phyloP scores from a whole-genome alignment of 2,888 invertebrate species.

The Lasioglossum villosulum region DNA sequence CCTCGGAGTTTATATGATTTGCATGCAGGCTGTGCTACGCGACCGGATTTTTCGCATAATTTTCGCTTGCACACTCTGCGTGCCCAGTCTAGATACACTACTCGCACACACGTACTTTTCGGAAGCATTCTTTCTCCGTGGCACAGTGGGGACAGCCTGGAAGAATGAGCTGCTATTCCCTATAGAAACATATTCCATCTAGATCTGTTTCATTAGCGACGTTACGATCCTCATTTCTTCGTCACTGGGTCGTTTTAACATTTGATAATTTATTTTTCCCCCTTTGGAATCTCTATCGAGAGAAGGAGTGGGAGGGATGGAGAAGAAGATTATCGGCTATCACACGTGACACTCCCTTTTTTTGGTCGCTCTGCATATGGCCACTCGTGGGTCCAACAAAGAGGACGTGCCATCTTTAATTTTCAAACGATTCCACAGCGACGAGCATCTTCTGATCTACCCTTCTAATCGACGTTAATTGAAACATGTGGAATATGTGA shows the following conservation, averaged over 20 bases:
- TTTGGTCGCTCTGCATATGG: neutral
- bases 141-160: constrained; percentile 25
- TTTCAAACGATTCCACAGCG: constrained; percentile 12
- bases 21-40: neutral
- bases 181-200: constrained; percentile 41
- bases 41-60: constrained; percentile 12
- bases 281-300: neutral
- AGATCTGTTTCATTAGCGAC: constrained; percentile 31
- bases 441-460: neutral
- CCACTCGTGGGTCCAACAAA: constrained; percentile 9
- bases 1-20: neutral
- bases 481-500: constrained; percentile 2
- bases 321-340: constrained; percentile 30
- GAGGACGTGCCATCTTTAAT: constrained; percentile 13
- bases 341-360: constrained; percentile 21
- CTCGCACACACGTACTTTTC: constrained; percentile 49
- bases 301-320: too few species aligned
- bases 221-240: constrained; percentile 16
- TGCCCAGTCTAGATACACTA: constrained; percentile 37
- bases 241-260: constrained; percentile 1
- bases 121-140: constrained; percentile 53
- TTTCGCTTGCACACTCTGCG: constrained; percentile 15
- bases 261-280: neutral
- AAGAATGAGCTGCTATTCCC: constrained; percentile 53
- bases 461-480: constrained; percentile 31